Evolutionary conservation across 2,113 vertebrate genomes (phyloP).

Genomic region (Arizona elegans): DNA sequence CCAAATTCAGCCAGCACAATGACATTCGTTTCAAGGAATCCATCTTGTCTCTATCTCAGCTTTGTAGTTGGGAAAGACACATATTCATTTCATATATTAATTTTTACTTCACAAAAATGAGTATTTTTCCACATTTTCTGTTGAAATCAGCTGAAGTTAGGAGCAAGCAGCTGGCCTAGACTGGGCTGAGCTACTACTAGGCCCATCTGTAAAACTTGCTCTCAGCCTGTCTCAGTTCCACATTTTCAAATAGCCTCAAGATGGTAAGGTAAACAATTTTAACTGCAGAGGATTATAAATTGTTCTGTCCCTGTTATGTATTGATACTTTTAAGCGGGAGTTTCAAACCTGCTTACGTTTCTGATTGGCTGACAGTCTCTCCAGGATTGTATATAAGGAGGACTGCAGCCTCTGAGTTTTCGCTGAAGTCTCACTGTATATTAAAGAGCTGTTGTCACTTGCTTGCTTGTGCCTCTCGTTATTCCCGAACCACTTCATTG

Average conservation of each 20-base stretch:
- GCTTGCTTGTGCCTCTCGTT: too few species aligned
- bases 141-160: background rate
- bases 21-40: background rate
- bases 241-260: background rate
- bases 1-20: background rate
- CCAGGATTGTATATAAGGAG: too few species aligned
- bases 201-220: background rate
- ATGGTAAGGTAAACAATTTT: background rate
- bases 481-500: too few species aligned
- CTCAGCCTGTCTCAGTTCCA: background rate
- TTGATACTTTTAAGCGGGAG: too few species aligned
- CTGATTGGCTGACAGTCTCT: too few species aligned
- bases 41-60: background rate
- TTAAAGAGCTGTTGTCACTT: too few species aligned
- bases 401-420: too few species aligned
- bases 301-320: too few species aligned
- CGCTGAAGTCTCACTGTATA: too few species aligned
- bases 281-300: background rate
- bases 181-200: background rate
- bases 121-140: background rate
- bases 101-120: conserved; percentile 39
- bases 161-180: background rate
- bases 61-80: background rate
- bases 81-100: conserved; percentile 45
- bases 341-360: too few species aligned